Base-by-base conservation (phyloP, 1,140 invertebrate species). In the Drosophila truncata region DNA sequence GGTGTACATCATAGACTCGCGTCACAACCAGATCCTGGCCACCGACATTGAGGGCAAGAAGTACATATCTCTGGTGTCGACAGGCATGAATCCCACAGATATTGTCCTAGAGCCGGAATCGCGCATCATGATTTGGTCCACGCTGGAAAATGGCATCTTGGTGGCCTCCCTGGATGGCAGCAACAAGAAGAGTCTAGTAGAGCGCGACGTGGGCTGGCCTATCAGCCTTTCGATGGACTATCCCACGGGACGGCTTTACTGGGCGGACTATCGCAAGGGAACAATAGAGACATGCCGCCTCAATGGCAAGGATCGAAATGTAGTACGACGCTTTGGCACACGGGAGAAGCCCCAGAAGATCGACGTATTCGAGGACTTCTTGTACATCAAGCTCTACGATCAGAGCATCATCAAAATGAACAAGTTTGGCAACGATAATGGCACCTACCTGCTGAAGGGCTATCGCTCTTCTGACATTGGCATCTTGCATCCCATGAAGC, bases 1-100 rank as follows among this genome's bases (percentile, higher is more conserved):
- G 57, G 92, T 98, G 18, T 98, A 97, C 93, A 96, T 96, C 93
- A 95, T 96, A 8, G 96, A 97, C 92, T 94, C 94, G 29, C 95
- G 80, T 91, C 94, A 88, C 54, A 91, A 91, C 52, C 74, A 93
- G 61, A 95, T 97, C 42, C 94, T 94, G 37, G 95, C 95, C 7
- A 93, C 95, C 4, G 94, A 94, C 47, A 93, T 95, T 4, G 94
- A 95, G 75, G 95, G 95, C 37, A 93, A 93, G 16, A 93, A 93
- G 54, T 93, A 93, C 41, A 93, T 94, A 16, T 95, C 95, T 0
- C 80, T 97, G 2, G 93, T 96, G 4, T 93, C 92, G 16, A 94
- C 93, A 10, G 93, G 94, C 47, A 91, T 96, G 60, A 90, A 92
- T 76, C 92, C 93, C 4, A 92, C 93, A 47, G 94, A 94, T 75